phyloP scores from a whole-genome alignment of 2,888 invertebrate species.

The Drosophila tanythrix region DNA sequence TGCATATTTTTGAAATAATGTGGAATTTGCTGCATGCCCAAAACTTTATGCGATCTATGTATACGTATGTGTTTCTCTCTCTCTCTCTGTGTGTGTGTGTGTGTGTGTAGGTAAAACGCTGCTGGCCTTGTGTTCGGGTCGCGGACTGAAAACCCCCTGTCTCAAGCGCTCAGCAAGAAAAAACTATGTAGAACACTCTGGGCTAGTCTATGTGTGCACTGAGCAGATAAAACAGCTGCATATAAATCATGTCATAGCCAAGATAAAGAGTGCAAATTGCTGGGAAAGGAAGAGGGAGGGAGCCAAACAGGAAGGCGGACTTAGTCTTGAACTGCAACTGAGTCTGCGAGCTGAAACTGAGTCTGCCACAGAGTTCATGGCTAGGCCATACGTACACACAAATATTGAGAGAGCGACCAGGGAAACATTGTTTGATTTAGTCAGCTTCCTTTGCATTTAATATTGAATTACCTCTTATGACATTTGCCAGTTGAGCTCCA shows the following conservation, averaged over 20 bases:
- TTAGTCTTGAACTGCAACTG: constrained; percentile 27
- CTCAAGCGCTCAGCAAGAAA: not conserved
- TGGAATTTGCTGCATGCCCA: constrained; percentile 39
- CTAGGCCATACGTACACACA: constrained; percentile 17
- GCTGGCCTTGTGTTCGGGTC: constrained; percentile 49
- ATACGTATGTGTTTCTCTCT: not conserved
- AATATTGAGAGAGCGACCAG: not conserved
- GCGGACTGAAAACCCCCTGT: constrained; percentile 7
- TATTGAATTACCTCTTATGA: constrained; percentile 50
- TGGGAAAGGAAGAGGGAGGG: constrained; percentile 14
- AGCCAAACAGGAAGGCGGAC: constrained; percentile 23
- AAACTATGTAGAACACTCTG: constrained; percentile 7
- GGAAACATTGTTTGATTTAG: constrained; percentile 46
- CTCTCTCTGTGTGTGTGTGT: constrained; percentile 4
- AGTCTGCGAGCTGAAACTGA: not conserved
- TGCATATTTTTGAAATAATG: constrained; percentile 70
- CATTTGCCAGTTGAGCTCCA: not conserved
- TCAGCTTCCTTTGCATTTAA: constrained; percentile 35
- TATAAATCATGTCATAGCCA: constrained; percentile 73
- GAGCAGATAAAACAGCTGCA: constrained; percentile 66
- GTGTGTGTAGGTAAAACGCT: constrained; percentile 25
- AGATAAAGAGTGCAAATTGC: constrained; percentile 71
- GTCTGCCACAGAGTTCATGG: constrained; percentile 10
- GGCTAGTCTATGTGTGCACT: constrained; percentile 45
- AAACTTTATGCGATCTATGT: constrained; percentile 44